Evolutionary conservation across 2,888 invertebrate genomes (phyloP), one percentile per base, ranked within the genome.

Genomic region (Pecten maximus): DNA sequence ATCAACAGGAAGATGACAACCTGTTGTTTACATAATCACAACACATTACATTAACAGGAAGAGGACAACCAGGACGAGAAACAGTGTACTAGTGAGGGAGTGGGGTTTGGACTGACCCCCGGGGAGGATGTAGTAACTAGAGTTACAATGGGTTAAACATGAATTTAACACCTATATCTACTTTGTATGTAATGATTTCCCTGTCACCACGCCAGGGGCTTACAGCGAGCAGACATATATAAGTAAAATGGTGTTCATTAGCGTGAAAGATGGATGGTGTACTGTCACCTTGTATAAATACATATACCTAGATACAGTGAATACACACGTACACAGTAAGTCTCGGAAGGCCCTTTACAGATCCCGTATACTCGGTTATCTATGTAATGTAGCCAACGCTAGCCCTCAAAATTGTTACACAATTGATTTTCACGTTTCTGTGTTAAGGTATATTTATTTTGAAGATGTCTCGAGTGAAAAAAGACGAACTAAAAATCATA

Each of bases 191-290:
- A 60, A 74, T 74, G 74, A 74, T 6, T 28, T 15, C 6, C 12
- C 74, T 23, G 74, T 74, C 74, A 74, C 74, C 10, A 35, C 74
- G 74, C 74, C 35, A 35, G 16, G 35, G 74, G 74, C 74, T 10
- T 15, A 35, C 35, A 35, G 10, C 6, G 44, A 74, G 35, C 10
- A 74, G 35, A 35, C 0, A 74, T 23, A 35, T 35, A 44, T 12
- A 44, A 6, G 44, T 44, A 23, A 74, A 28, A 3, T 23, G 74
- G 12, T 74, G 74, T 74, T 74, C 74, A 74, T 28, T 74, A 28
- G 74, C 74, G 74, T 74, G 74, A 74, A 74, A 74, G 74, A 74
- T 74, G 35, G 28, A 74, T 74, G 74, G 74, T 28, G 35, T 12
- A 74, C 15, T 74, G 74, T 35, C 74, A 74, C 74, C 28, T 74